phyloP scores from a whole-genome alignment of 64 coral and sea anemone genomes.

The Catalaphyllia jardinei region DNA sequence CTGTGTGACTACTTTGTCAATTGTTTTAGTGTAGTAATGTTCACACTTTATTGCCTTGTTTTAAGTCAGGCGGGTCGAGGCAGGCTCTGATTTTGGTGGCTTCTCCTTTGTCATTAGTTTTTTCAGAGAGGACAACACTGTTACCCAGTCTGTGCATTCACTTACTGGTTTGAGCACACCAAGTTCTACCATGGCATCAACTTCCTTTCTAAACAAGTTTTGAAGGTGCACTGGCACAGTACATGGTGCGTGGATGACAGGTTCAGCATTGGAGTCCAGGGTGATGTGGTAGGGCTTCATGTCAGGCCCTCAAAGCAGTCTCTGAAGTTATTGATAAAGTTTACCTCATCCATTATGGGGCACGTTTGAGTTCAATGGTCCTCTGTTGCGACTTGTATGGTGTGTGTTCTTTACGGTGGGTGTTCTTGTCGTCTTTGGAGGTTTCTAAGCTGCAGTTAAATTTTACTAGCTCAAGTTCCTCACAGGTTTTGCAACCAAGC shows the following conservation, averaged over 20 bases:
- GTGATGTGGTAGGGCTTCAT: slow-evolving; percentile 79
- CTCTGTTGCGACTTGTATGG: neutral
- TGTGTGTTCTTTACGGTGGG: neutral
- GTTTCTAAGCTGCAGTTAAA: slow-evolving; percentile 37
- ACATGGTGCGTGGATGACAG: slow-evolving; percentile 44
- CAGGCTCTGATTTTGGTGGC: slow-evolving; percentile 37
- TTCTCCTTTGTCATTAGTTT: slow-evolving; percentile 41
- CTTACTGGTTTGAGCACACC: slow-evolving; percentile 50
- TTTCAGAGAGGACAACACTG: slow-evolving; percentile 42
- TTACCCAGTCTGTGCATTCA: slow-evolving; percentile 58
- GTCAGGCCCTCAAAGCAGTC: slow-evolving; percentile 46
- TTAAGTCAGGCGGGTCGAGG: slow-evolving; percentile 41
- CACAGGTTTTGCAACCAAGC: slow-evolving; percentile 63
- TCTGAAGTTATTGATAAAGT: slow-evolving; percentile 13
- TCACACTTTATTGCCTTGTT: no score
- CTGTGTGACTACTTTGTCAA: no score
- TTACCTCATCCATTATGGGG: slow-evolving; percentile 8
- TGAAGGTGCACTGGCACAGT: slow-evolving; percentile 44
- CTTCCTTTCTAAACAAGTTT: neutral
- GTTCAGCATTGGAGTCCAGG: slow-evolving; percentile 8
- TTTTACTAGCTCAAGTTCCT: slow-evolving; percentile 36
- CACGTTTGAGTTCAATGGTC: no score
- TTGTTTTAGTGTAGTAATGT: no score
- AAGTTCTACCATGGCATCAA: slow-evolving; percentile 54
- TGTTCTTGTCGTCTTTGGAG: neutral